Evolutionary conservation across 1,140 invertebrate genomes (phyloP), one percentile per base, ranked within the genome.

Genomic region (Elysia chlorotica): DNA sequence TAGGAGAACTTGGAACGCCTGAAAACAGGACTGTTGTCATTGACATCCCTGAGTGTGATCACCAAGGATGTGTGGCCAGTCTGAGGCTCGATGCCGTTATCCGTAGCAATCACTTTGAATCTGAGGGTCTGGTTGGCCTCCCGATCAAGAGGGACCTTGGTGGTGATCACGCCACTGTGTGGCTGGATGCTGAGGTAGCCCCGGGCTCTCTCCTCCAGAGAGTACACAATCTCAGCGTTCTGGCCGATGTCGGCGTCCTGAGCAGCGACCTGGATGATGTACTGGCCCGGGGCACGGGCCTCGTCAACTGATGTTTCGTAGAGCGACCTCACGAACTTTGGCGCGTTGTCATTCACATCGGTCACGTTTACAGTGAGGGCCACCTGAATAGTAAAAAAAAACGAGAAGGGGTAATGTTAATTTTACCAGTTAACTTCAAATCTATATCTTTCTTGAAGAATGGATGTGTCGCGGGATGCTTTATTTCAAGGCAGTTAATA

Each of bases 41-140:
- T 79, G 5, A 73, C 68, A 48, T 98, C 96, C 0, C 91, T 92
- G 25, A 98, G 90, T 82, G 94, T 95, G 0, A 99, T 91, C 53
- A 96, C 85, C n/a, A 99, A 88, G 80, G 95, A 93, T 0, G 96
- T 97, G 0, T 95, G 96, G 82, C 97, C 97, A 0, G 95, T 96
- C n/a, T 88, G 89, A 6, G 72, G 62, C 36, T 28, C 33, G 36
- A 57, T 36, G 2, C 71, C 73, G 36, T 61, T 54, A 56, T 79
- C 78, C 48, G 36, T 38, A 1, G 76, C 78, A 23, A 67, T 74
- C 6, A 79, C 72, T 23, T 61, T 65, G 38, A 77, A 75, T 5
- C 31, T 21, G 23, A 72, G 72, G 28, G 68, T 65, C 0, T 65
- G 35, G 23, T 71, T 74, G 14, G 31, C 61, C 67, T 83, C 82